Evolutionary conservation across 1,140 invertebrate genomes (phyloP), one percentile per base, ranked within the genome.

Genomic region (Ladona fulva): DNA sequence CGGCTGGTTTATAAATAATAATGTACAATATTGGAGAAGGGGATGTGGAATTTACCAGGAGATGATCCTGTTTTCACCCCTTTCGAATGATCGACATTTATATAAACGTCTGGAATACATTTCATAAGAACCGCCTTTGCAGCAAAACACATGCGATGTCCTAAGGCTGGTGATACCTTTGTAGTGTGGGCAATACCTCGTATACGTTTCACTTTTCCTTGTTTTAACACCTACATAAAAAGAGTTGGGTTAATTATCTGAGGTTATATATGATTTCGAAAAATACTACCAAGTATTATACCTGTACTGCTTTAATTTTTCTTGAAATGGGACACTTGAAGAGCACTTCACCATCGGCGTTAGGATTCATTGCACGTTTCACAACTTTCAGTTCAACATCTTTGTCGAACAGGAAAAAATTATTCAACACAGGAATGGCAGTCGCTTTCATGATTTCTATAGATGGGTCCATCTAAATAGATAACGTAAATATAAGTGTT

Each of bases 61-160:
- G 92, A 96, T 89, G 94, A 95, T 79, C 97, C 97, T 74, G 94
- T 92, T 79, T 91, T 89, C 78, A 90, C 89, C 25, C 97, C 95
- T 84, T 93, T 92, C 82, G 91, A 90, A 84, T 96, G 95, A 87
- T 99, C 97, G 22, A 95, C 94, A 82, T 94, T 92, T 80, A 99
- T 95, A 83, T 97, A 99, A 77, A 99, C 92, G 87, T 99, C 97
- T 12, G 97, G 94, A 42, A 99, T 83, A 84, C 95, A 99, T 74
- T 97, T 93, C 0, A 97, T 87, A 81, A 99, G 89, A 10, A 95
- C 89, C 76, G 94, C 93, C 87, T 99, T 98, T 7, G 97, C 93
- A 19, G 94, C 87, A 82, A 98, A 96, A 19, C 99, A 93, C 80
- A 99, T 92, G 82, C 97, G 88, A 86, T 96, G 98, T 5, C 93